Percentiles rank a stretch among this genome's conserved stretches.
phyloP scores from a whole-genome alignment of 2,888 invertebrate species.

The Muschampia staudingeri region DNA sequence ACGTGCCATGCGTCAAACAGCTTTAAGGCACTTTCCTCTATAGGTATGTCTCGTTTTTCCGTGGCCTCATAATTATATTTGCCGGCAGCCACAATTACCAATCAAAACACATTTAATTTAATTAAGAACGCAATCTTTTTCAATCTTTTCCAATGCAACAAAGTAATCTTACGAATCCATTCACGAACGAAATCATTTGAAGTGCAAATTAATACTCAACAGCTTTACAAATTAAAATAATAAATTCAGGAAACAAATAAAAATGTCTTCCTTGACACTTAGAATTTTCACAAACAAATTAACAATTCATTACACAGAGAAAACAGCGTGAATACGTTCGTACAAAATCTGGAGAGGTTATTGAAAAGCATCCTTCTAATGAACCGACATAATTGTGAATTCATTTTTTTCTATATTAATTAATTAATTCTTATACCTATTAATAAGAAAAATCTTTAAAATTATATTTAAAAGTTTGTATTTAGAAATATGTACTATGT shows the following conservation, averaged over 20 bases:
- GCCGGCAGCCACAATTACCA: background rate
- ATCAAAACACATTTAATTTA: background rate
- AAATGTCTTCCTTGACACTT: slow-evolving; percentile 28
- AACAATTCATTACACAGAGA: slow-evolving; percentile 35
- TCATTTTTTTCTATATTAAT: background rate
- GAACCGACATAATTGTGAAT: background rate
- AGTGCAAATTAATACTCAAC: background rate
- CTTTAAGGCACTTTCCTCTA: too few relatives aligned
- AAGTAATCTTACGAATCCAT: background rate
- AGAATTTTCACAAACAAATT: slow-evolving; percentile 28
- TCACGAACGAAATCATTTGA: background rate
- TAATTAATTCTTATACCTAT: too few relatives aligned
- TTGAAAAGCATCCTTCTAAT: background rate
- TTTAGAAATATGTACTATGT: too few relatives aligned
- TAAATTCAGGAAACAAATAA: slow-evolving; percentile 6
- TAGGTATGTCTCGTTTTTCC: too few relatives aligned
- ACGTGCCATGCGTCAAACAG: too few relatives aligned
- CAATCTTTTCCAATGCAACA: background rate
- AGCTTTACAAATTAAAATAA: slow-evolving; percentile 15
- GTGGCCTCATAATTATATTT: background rate
- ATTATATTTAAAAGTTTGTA: too few relatives aligned
- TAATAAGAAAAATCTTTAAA: too few relatives aligned
- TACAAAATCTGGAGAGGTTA: slow-evolving; percentile 7
- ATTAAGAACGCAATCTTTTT: background rate
- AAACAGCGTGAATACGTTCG: slow-evolving; percentile 12